phyloP scores from a whole-genome alignment of 1,140 invertebrate species.

The Littorina saxatilis region DNA sequence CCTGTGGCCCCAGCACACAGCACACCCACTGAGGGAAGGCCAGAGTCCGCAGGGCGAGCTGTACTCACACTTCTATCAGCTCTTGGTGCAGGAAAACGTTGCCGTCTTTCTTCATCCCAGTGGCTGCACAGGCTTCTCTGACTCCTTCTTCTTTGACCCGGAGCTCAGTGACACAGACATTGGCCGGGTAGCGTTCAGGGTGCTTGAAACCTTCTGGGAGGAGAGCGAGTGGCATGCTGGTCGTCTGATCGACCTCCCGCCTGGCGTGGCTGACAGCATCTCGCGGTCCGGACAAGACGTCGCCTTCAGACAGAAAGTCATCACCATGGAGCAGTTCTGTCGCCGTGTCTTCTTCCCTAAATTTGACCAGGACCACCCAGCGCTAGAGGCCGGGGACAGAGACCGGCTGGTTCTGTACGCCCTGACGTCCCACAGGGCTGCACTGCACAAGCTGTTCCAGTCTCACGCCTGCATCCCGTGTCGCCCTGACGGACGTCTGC shows the following conservation, averaged over 20 bases:
- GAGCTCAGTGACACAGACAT: background rate
- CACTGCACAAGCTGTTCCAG: background rate
- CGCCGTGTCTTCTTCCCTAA: background rate
- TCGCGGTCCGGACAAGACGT: background rate
- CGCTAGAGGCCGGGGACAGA: background rate
- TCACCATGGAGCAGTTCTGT: constrained; percentile 2
- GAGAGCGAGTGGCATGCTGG: background rate
- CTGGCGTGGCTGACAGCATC: background rate
- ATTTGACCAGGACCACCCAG: background rate
- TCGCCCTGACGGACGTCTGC: constrained; percentile 10
- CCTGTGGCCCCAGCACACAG: background rate
- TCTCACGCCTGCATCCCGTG: constrained; percentile 15
- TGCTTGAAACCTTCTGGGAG: background rate
- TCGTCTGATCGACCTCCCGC: background rate
- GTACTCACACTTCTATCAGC: background rate
- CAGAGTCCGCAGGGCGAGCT: background rate
- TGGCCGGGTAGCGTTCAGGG: background rate
- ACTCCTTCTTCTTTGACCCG: background rate
- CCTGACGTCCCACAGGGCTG: background rate
- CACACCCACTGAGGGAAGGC: background rate
- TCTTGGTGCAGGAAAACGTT: background rate
- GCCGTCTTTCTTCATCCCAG: background rate
- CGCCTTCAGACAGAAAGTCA: background rate
- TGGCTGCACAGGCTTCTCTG: background rate
- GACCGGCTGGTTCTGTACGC: constrained; percentile 22